Conservation (phyloP, 2,113 vertebrate species). For the Tupaia chinensis region DNA sequence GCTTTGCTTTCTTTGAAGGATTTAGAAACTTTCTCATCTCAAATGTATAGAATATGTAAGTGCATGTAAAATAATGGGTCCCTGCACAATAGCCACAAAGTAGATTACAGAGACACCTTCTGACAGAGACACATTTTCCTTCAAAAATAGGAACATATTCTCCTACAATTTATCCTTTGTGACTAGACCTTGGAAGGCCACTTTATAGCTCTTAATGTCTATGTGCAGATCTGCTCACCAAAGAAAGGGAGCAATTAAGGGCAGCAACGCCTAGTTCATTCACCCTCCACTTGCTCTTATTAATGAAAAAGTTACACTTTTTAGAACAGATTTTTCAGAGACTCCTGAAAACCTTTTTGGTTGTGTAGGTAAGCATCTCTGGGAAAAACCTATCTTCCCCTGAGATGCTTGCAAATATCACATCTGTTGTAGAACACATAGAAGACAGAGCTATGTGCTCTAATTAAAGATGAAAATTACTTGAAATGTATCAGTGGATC, state of each 20-base stretch:
- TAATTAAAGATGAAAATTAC: conserved; percentile 62
- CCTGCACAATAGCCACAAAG: background rate
- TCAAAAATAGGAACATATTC: background rate
- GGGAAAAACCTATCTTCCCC: background rate
- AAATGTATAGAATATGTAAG: background rate
- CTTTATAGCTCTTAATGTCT: background rate
- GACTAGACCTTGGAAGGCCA: background rate
- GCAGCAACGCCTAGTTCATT: background rate
- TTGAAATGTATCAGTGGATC: conserved; percentile 42
- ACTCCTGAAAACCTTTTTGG: conserved; percentile 15
- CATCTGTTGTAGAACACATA: conserved; percentile 60
- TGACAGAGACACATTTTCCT: background rate
- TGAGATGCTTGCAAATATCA: conserved; percentile 61
- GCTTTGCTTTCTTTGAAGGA: background rate
- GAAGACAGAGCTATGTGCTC: background rate
- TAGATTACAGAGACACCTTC: background rate
- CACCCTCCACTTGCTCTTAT: background rate
- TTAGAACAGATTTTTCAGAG: background rate
- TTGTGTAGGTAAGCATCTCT: conserved; percentile 65
- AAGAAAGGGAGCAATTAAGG: background rate
- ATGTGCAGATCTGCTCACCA: background rate
- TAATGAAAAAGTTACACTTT: conserved; percentile 19
- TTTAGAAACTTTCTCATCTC: background rate
- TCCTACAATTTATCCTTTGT: background rate
- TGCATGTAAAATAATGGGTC: background rate